phyloP scores from a whole-genome alignment of 1,140 invertebrate genomes.

The Drosophila ananassae region DNA sequence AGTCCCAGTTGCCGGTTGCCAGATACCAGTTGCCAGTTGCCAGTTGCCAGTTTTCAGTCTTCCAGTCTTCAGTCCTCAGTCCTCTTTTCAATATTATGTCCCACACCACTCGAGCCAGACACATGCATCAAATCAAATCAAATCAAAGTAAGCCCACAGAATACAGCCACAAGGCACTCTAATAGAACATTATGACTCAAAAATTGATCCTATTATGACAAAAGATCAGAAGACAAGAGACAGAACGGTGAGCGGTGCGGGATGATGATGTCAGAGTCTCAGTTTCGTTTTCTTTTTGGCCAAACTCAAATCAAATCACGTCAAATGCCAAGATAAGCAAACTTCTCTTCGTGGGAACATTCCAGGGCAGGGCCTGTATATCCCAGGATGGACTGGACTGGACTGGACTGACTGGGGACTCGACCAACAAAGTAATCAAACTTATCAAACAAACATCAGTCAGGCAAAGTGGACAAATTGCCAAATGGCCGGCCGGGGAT shows the following conservation, averaged over 20 bases:
- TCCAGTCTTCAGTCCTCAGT: neutral
- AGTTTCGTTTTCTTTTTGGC: constrained; percentile 17
- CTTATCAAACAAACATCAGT: constrained; percentile 80
- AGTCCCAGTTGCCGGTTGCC: constrained; percentile 33
- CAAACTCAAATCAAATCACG: constrained; percentile 76
- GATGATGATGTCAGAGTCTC: constrained; percentile 72
- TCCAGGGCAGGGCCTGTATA: constrained; percentile 10
- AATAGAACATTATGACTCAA: constrained; percentile 79
- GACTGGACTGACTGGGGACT: too few species aligned
- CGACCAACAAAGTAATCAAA: constrained; percentile 72
- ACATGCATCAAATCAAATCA: constrained; percentile 55
- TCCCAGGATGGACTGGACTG: neutral
- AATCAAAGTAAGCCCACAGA: constrained; percentile 69
- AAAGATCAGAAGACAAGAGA: constrained; percentile 7
- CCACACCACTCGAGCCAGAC: constrained; percentile 25
- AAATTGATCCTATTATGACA: constrained; percentile 79
- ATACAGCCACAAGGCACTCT: constrained; percentile 50
- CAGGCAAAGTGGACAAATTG: constrained; percentile 79
- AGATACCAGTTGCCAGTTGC: neutral
- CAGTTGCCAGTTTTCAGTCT: constrained; percentile 6
- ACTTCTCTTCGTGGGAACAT: constrained; percentile 69
- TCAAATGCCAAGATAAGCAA: constrained; percentile 80
- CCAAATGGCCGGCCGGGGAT: constrained; percentile 21
- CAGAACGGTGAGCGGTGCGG: neutral
- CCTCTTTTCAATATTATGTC: constrained; percentile 1